phyloP scores from a whole-genome alignment of 2,888 invertebrate species.

The Orchesellides sinensis region DNA sequence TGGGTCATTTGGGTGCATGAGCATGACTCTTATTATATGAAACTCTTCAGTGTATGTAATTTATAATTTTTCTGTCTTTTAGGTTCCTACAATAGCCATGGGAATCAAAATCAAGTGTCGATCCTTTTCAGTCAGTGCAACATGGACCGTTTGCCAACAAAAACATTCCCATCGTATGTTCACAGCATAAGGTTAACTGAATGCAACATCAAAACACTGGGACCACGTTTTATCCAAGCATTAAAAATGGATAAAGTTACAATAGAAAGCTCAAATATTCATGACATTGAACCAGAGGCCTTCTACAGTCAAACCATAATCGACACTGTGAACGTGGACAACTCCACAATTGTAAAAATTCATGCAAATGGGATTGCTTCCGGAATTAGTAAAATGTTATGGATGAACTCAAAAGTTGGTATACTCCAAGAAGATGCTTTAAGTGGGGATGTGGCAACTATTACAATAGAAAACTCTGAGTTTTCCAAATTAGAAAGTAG shows the following conservation, averaged over 20 bases:
- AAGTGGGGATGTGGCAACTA: slow-evolving; percentile 63
- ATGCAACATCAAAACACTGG: slow-evolving; percentile 80
- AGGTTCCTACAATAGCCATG: slow-evolving; percentile 37
- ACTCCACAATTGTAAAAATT: slow-evolving; percentile 59
- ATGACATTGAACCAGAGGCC: slow-evolving; percentile 67
- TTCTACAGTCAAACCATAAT: slow-evolving; percentile 80
- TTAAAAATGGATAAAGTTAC: slow-evolving; percentile 82
- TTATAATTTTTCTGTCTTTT: not conserved
- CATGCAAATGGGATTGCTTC: slow-evolving; percentile 66
- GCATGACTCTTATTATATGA: too few species aligned
- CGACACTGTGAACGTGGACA: slow-evolving; percentile 75
- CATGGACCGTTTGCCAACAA: slow-evolving; percentile 67
- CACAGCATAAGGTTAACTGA: slow-evolving; percentile 75
- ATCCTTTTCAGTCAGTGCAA: slow-evolving; percentile 62
- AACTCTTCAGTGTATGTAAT: too few species aligned
- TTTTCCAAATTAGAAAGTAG: slow-evolving; percentile 81
- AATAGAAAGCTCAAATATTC: slow-evolving; percentile 77
- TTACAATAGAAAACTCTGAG: slow-evolving; percentile 73
- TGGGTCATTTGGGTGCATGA: too few species aligned
- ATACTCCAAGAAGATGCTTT: slow-evolving; percentile 63
- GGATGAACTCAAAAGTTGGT: slow-evolving; percentile 61
- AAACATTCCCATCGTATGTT: slow-evolving; percentile 72
- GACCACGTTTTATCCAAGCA: slow-evolving; percentile 83
- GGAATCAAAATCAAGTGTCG: slow-evolving; percentile 37
- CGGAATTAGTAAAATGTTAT: slow-evolving; percentile 67